A percentile compares a stretch with the other conserved stretches of the same genome.
Evolutionary conservation across 2,888 invertebrate species (phyloP).

Genomic region (Leistus spinibarbis): DNA sequence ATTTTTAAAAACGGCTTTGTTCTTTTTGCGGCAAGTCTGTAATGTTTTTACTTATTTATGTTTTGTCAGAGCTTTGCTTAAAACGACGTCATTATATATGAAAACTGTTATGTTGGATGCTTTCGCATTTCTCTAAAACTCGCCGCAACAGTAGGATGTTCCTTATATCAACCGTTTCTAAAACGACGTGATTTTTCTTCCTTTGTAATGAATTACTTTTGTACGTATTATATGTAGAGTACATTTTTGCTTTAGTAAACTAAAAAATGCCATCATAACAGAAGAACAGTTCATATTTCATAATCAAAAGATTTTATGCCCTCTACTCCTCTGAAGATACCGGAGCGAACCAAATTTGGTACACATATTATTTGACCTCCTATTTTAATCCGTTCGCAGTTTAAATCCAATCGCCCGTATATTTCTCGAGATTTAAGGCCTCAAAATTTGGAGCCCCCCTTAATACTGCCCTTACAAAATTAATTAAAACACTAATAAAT

Average conservation of each 20-base stretch:
- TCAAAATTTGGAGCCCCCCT: no score
- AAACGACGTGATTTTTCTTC: slow-evolving; percentile 26
- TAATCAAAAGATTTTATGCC: no score
- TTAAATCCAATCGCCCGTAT: no score
- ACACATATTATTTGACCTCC: no score
- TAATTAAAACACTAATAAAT: no score
- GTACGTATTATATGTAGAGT: not conserved
- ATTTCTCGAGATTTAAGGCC: no score
- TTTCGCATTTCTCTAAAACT: slow-evolving; percentile 20
- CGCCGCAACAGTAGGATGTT: slow-evolving; percentile 6
- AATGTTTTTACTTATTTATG: not conserved
- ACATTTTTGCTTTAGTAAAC: not conserved
- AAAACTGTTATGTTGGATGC: slow-evolving; percentile 10
- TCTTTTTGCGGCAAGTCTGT: not conserved
- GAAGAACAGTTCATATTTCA: not conserved
- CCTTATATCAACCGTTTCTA: slow-evolving; percentile 18
- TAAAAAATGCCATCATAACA: not conserved
- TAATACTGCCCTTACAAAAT: no score
- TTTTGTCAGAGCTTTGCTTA: not conserved
- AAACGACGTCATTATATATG: slow-evolving; percentile 15
- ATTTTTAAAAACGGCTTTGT: not conserved
- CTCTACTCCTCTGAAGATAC: no score
- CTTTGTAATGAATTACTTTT: slow-evolving; percentile 16
- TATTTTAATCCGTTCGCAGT: no score
- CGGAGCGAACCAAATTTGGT: no score